A percentile compares a stretch with the other conserved stretches of the same genome.
Conservation (phyloP, 1,140 invertebrate genomes). For the Chymomyza costata region DNA sequence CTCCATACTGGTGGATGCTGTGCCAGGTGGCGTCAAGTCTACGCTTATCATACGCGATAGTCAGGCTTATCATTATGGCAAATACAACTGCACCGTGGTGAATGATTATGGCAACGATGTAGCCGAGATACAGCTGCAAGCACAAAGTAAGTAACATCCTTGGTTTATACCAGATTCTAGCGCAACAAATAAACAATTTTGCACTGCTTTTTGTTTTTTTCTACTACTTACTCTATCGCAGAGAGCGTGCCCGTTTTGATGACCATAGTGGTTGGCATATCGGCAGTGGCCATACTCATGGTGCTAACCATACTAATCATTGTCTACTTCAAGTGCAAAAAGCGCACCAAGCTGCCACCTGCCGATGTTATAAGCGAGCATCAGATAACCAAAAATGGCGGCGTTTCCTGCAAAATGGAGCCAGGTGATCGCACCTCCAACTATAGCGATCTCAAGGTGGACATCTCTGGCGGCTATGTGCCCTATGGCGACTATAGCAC, state of each 20-base stretch:
- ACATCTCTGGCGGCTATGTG: conserved; percentile 91
- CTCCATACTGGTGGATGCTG: conserved; percentile 80
- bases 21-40: conserved; percentile 82
- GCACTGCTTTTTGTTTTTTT: conserved; percentile 4
- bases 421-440: conserved; percentile 93
- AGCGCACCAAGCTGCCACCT: conserved; percentile 65
- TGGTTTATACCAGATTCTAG: too few species aligned
- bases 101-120: conserved; percentile 93
- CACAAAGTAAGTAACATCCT: conserved; percentile 84
- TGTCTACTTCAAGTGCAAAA: conserved; percentile 67
- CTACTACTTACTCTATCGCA: conserved; percentile 18
- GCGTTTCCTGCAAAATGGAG: conserved; percentile 65
- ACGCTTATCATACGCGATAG: conserved; percentile 90
- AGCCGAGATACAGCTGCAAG: conserved; percentile 84
- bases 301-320: conserved; percentile 59
- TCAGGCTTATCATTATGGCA: conserved; percentile 89
- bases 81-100: conserved; percentile 95
- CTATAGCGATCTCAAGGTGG: conserved; percentile 93
- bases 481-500: conserved; percentile 89
- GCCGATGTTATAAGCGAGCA: conserved; percentile 74
- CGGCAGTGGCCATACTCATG: conserved; percentile 54
- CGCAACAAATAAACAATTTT: too few species aligned
- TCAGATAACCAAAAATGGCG: conserved; percentile 69
- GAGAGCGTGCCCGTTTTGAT: conserved; percentile 62
- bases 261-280: conserved; percentile 63